Evolutionary conservation across 2,113 vertebrate species (phyloP).

Genomic region (Conger conger): DNA sequence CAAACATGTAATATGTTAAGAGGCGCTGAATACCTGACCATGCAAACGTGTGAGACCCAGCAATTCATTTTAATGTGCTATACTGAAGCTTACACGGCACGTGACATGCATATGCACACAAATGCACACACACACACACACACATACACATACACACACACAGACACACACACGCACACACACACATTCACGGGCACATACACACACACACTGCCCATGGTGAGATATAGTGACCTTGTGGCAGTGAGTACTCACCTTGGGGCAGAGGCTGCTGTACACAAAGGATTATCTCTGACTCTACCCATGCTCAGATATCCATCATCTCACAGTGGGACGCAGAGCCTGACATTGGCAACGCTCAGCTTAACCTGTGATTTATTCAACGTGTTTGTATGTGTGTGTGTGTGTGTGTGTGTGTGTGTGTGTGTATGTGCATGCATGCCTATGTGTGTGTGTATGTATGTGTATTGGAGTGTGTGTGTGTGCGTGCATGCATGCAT

Average conservation of each 20-base stretch:
- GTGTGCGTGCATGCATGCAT: not conserved
- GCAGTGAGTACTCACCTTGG: not conserved
- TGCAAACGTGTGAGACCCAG: too few relatives aligned
- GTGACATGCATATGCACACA: not conserved
- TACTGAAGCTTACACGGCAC: too few relatives aligned
- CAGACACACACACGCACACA: not conserved
- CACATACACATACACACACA: not conserved
- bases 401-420: not conserved
- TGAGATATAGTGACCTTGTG: constrained; percentile 2
- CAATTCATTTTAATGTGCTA: too few relatives aligned
- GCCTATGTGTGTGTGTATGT: not conserved
- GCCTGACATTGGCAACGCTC: too few relatives aligned
- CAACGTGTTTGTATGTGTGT: too few relatives aligned
- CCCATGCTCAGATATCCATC: not conserved
- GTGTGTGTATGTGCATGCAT: not conserved
- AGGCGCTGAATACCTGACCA: too few relatives aligned
- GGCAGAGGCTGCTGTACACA: not conserved
- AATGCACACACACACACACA: not conserved
- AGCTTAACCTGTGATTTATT: too few relatives aligned
- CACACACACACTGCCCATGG: not conserved
- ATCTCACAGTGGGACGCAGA: not conserved
- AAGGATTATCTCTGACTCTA: not conserved
- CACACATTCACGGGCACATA: not conserved
- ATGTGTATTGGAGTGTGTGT: not conserved
- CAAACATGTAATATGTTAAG: too few relatives aligned